Conservation (phyloP, 2,888 invertebrate genomes). For the Melanostoma mellinum region DNA sequence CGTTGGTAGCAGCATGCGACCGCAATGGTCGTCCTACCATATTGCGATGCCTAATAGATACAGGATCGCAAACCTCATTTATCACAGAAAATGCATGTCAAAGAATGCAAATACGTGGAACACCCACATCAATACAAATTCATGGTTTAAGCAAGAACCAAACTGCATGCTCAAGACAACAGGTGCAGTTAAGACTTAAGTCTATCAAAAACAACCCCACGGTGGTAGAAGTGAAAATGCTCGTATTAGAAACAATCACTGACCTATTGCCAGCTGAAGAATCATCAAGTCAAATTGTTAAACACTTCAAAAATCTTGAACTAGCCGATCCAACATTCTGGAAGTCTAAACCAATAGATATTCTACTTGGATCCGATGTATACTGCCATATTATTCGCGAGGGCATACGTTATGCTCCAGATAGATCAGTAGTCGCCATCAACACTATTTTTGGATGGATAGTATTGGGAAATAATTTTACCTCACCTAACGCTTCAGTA, state of each 20-base stretch:
- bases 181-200: constrained; percentile 1
- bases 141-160: background rate
- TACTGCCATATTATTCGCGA: constrained; percentile 17
- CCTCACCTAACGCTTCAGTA: background rate
- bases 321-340: background rate
- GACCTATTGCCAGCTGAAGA: constrained; percentile 1
- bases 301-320: background rate
- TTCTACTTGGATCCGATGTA: constrained; percentile 9
- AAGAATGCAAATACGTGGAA: background rate
- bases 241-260: background rate
- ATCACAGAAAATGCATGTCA: constrained; percentile 4
- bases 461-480: background rate
- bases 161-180: background rate
- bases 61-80: constrained; percentile 8
- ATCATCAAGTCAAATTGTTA: background rate
- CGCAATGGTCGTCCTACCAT: background rate
- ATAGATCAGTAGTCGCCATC: background rate
- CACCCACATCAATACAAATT: background rate
- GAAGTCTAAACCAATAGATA: constrained; percentile 7
- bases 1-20: background rate
- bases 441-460: background rate
- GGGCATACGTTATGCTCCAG: background rate
- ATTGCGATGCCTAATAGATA: background rate
- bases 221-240: background rate
- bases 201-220: background rate